phyloP scores from a whole-genome alignment of 2,113 vertebrate species.

The Chionis minor region DNA sequence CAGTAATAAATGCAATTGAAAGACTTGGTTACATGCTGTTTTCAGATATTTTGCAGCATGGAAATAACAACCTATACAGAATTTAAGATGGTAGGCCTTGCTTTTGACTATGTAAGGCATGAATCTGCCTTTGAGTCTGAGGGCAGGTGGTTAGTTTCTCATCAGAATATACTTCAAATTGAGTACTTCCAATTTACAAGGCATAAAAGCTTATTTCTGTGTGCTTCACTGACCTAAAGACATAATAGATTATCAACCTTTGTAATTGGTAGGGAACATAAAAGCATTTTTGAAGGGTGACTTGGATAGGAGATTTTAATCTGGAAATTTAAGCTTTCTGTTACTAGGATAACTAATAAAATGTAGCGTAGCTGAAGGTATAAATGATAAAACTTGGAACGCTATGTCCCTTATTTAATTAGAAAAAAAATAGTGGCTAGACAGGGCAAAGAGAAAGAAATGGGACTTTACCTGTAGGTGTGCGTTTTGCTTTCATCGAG shows the following conservation, averaged over 20 bases:
- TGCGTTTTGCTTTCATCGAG: not conserved
- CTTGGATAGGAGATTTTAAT: not conserved
- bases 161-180: not conserved
- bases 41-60: not conserved
- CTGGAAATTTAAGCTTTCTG: not conserved
- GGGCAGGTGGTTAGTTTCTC: not conserved
- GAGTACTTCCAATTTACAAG: not conserved
- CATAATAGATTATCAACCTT: not conserved
- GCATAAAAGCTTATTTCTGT: not conserved
- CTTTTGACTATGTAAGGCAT: not conserved
- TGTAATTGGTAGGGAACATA: not conserved
- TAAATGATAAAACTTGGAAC: not conserved
- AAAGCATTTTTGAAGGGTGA: not conserved
- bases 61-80: not conserved
- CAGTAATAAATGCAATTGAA: not conserved
- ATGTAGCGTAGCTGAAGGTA: not conserved
- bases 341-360: not conserved
- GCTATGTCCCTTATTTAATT: not conserved
- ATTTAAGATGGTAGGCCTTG: not conserved
- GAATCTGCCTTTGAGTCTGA: not conserved
- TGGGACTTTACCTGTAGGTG: conserved; percentile 13
- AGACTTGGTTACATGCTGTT: fast-evolving
- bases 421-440: not conserved
- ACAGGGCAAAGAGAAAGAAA: not conserved
- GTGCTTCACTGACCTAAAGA: not conserved